Evolutionary conservation across 2,888 invertebrate species (phyloP).

Genomic region (Epinotia ramella): DNA sequence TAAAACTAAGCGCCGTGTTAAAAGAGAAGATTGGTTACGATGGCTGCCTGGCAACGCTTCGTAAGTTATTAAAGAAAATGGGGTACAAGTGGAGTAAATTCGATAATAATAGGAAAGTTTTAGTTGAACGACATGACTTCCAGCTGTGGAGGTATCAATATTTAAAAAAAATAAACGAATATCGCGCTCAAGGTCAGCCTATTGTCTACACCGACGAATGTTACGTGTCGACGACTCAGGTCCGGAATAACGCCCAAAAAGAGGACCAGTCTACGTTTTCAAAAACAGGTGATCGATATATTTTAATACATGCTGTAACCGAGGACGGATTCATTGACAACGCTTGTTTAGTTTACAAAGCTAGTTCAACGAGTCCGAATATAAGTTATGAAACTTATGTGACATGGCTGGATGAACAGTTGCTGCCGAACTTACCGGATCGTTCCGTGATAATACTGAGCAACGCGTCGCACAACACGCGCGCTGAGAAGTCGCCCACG

Average conservation of each 20-base stretch:
- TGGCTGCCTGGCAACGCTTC: slow-evolving; percentile 50
- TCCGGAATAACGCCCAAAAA: slow-evolving; percentile 46
- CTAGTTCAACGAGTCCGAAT: slow-evolving; percentile 47
- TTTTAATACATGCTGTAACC: slow-evolving; percentile 51
- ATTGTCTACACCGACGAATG: slow-evolving; percentile 52
- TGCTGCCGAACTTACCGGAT: slow-evolving; percentile 51
- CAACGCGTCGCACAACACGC: slow-evolving; percentile 48
- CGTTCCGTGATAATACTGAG: slow-evolving; percentile 48
- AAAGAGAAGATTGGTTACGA: slow-evolving; percentile 48
- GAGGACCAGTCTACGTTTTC: slow-evolving; percentile 5
- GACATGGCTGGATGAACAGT: slow-evolving; percentile 52
- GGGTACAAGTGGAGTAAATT: slow-evolving; percentile 49
- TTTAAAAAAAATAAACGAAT: slow-evolving; percentile 47
- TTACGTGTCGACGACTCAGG: slow-evolving; percentile 47
- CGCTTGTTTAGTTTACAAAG: slow-evolving; percentile 50
- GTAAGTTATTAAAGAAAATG: slow-evolving; percentile 46
- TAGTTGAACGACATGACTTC: slow-evolving; percentile 49
- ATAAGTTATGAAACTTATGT: slow-evolving; percentile 51
- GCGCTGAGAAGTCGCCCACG: slow-evolving; percentile 18
- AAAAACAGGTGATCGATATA: slow-evolving; percentile 48
- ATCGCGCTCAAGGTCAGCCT: slow-evolving; percentile 46
- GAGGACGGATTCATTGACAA: slow-evolving; percentile 51
- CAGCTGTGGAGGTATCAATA: slow-evolving; percentile 48
- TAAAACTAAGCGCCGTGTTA: slow-evolving; percentile 47
- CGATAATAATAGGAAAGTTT: slow-evolving; percentile 48